A percentile compares a stretch with the other conserved stretches of the same genome.
phyloP scores from a whole-genome alignment of 2,888 invertebrate genomes.

The Diaphora mendica region DNA sequence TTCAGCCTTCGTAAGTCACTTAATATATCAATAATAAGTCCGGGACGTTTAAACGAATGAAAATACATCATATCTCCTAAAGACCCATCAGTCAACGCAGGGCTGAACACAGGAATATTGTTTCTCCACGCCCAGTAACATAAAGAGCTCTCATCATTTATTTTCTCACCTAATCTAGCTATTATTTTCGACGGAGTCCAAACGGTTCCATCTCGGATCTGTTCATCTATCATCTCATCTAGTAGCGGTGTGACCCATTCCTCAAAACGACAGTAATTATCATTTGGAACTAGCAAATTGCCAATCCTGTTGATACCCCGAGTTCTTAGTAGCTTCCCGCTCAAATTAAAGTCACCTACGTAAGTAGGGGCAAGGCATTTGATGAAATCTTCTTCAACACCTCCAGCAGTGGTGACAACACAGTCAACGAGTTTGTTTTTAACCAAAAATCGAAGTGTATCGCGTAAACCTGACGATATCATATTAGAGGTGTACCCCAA shows the following conservation, averaged over 20 bases:
- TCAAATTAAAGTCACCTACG: conserved; percentile 95
- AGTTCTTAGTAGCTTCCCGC: conserved; percentile 92
- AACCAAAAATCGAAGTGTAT: conserved; percentile 92
- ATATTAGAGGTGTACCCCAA: conserved; percentile 99
- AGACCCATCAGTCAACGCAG: conserved; percentile 99
- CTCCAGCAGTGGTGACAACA: conserved; percentile 98
- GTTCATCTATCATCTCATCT: conserved; percentile 96
- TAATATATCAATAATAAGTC: conserved; percentile 96
- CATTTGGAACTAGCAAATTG: conserved; percentile 98
- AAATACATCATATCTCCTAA: conserved; percentile 99
- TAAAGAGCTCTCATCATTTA: conserved; percentile 96
- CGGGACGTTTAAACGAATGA: conserved; percentile 97
- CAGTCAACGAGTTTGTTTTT: conserved; percentile 94
- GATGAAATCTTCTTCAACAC: conserved; percentile 99
- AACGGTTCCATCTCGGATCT: conserved; percentile 89
- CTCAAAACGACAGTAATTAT: conserved; percentile 99
- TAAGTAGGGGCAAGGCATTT: conserved; percentile 98
- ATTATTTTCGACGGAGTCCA: conserved; percentile 93
- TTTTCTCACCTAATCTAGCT: conserved; percentile 94
- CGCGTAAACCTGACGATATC: conserved; percentile 97
- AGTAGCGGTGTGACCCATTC: conserved; percentile 98
- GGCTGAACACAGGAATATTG: conserved; percentile 98
- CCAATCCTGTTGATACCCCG: conserved; percentile 95
- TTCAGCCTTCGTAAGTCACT: conserved; percentile 96
- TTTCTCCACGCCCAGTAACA: conserved; percentile 99